Percentiles rank a stretch among this genome's conserved stretches.
phyloP scores from a whole-genome alignment of 2,888 invertebrate species.

The Philereme vetulata region DNA sequence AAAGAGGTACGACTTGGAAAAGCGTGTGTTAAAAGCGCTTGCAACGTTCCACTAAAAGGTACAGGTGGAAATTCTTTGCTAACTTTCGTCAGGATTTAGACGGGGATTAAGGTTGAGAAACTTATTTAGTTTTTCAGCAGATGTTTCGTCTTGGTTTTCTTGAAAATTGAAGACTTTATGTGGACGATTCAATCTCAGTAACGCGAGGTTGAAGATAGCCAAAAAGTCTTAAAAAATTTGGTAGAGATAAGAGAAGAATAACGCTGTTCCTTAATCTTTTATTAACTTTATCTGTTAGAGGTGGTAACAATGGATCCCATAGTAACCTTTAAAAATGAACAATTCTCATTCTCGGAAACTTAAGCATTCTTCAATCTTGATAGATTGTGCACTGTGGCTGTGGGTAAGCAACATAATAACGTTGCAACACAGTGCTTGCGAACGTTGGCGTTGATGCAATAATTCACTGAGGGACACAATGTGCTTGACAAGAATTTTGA shows the following conservation, averaged over 20 bases:
- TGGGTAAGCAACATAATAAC: slow-evolving; percentile 72
- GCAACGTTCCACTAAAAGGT: slow-evolving; percentile 53
- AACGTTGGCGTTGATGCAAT: slow-evolving; percentile 65
- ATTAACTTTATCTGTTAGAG: no score
- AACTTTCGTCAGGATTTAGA: slow-evolving; percentile 27
- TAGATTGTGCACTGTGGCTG: slow-evolving; percentile 55
- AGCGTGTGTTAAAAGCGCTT: slow-evolving; percentile 59
- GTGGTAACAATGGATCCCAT: slow-evolving; percentile 46
- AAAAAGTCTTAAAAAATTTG: no score
- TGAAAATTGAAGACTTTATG: no score
- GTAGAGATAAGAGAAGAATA: no score
- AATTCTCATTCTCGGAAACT: slow-evolving; percentile 56
- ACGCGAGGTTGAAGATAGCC: no score
- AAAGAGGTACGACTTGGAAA: slow-evolving; percentile 52
- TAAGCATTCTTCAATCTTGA: slow-evolving; percentile 60
- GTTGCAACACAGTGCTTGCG: slow-evolving; percentile 64
- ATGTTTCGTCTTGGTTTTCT: no score
- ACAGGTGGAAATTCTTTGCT: slow-evolving; percentile 44
- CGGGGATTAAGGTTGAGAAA: slow-evolving; percentile 16
- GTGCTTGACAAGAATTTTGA: slow-evolving; percentile 2
- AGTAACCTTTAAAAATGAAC: slow-evolving; percentile 55
- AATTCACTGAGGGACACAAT: slow-evolving; percentile 16
- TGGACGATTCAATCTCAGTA: no score
- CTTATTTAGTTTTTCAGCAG: slow-evolving; percentile 15
- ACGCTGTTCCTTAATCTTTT: no score